Percentiles rank a stretch among this genome's conserved stretches.
These are phyloP conservation scores for Zaprionus lineosus DNA, from an alignment of 2,888 invertebrate species.

Conservation along the genomic window DNA sequence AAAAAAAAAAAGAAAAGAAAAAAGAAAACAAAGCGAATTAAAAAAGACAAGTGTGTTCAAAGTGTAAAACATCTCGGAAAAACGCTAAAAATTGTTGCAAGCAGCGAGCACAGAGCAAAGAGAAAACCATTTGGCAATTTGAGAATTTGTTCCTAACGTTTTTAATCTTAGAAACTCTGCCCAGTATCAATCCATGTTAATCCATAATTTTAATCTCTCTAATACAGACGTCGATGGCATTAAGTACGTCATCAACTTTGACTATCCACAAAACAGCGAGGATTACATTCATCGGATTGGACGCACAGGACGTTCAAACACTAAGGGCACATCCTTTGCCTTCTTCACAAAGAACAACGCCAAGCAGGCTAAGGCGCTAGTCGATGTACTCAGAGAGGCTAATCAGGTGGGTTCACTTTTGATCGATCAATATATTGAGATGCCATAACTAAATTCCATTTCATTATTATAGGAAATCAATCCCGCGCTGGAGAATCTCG, in stretches of 20 bases:
- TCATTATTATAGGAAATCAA: conserved; percentile 86
- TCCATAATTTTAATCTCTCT: conserved; percentile 24
- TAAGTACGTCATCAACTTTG: conserved; percentile 97
- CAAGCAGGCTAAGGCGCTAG: conserved; percentile 93
- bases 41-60: conserved; percentile 76
- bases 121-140: conserved; percentile 70
- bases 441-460: neutral
- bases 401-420: conserved; percentile 87
- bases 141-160: conserved; percentile 49
- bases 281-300: conserved; percentile 98
- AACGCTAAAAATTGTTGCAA: conserved; percentile 77
- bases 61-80: conserved; percentile 74
- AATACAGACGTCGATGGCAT: conserved; percentile 96
- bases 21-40: conserved; percentile 46
- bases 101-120: conserved; percentile 51
- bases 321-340: conserved; percentile 96
- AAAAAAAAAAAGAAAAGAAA: conserved; percentile 24
- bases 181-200: conserved; percentile 18
- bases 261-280: conserved; percentile 97
- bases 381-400: conserved; percentile 94
- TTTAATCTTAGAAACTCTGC: neutral
- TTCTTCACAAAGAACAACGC: conserved; percentile 95
- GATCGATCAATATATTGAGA: neutral
- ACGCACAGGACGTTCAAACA: conserved; percentile 93
- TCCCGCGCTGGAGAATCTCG: conserved; percentile 92